Percentiles rank a stretch among this genome's conserved stretches.
phyloP scores from a whole-genome alignment of 2,113 vertebrate species.

The Cairina moschata region DNA sequence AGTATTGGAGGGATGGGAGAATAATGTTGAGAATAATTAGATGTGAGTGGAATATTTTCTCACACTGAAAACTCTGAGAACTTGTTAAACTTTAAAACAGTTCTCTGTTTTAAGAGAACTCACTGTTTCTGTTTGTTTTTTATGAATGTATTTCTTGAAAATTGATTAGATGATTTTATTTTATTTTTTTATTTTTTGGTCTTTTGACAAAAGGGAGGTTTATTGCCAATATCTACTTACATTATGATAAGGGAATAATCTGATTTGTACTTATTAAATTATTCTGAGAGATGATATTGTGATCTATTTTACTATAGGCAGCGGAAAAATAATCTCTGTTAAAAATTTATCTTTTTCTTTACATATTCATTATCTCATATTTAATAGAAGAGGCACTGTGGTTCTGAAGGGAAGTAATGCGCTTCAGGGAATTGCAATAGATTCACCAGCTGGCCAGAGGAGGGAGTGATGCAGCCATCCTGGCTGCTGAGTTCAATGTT shows the following conservation, averaged over 20 bases:
- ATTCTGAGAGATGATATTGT: background rate
- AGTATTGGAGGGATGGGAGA: background rate
- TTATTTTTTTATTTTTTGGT: background rate
- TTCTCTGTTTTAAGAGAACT: background rate
- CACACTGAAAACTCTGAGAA: background rate
- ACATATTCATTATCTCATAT: background rate
- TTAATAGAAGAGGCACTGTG: background rate
- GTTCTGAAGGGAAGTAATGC: background rate
- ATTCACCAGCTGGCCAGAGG: constrained; percentile 14
- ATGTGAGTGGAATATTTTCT: background rate
- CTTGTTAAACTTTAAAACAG: background rate
- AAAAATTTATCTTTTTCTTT: background rate
- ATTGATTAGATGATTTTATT: background rate
- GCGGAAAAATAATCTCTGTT: background rate
- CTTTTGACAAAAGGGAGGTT: background rate
- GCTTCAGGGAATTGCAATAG: background rate
- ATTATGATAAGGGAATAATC: background rate
- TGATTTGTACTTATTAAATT: background rate
- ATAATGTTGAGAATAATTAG: background rate
- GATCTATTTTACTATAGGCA: background rate
- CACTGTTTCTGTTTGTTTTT: too few relatives aligned
- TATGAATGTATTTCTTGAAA: background rate
- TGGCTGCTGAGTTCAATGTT: background rate
- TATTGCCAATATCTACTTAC: background rate
- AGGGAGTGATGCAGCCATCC: constrained; percentile 10